Base-by-base conservation (phyloP, 23 tunicate species). In the Botrylloides violaceus region DNA sequence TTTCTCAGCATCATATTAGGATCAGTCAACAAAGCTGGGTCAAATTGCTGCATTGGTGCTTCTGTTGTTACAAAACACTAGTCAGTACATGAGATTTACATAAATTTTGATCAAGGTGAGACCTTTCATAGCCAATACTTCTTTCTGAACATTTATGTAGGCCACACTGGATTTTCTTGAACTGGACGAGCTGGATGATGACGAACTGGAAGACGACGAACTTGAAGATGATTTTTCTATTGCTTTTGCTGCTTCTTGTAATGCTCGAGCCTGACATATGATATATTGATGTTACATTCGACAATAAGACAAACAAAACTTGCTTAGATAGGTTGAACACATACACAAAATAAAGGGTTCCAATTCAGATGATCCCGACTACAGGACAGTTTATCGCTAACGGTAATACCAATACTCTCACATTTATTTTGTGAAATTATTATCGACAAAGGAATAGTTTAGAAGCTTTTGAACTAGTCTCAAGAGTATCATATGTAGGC, bases 181-280 rank as follows among this genome's bases (percentile, higher is more conserved):
- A 56, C 74, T 68, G 26, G 70, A 43, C 6, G 74, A 68, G 47
- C 74, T 68, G 74, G 74, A 68, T 55, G 70, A 63, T 25, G 70
- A 63, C 26, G 62, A 58, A 31, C 35, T 15, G 3, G 70, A 63
- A 3, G 70, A 63, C 7, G 70, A 63, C 34, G 7, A 3, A 3
- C 34, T 25, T 27, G 57, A 28, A 0, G 58, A 37, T 6, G 24
- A 39, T 20, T 37, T 28, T 37, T 68, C 38, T 12, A 68, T 19
- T 1, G 74, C 74, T 20, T 19, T 4, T 21, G 74, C 25, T 15
- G 74, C 74, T 43, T 36, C 74, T 20, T 68, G 30, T 9, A 68
- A 6, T 43, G 74, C 74, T 4, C 56, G 56, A 15, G 74, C 74
- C 74, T 68, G 57, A 43, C 9, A 43, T n/a, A n/a, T n/a, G n/a